Evolutionary conservation across 2,888 invertebrate genomes (phyloP), one percentile per base, ranked within the genome.

Genomic region (Leucania comma): DNA sequence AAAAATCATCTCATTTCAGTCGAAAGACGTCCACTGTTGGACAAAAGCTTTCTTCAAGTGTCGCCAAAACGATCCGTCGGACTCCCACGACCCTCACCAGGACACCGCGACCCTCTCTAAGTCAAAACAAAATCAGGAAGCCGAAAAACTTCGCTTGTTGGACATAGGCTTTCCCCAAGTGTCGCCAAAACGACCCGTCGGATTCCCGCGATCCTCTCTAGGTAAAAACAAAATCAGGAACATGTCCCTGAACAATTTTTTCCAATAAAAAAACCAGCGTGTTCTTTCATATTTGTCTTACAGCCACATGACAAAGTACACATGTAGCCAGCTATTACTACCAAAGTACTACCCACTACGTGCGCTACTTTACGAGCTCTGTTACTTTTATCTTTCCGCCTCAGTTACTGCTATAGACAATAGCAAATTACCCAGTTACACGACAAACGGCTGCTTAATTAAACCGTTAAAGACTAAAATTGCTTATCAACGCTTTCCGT

Each of bases 351-450:
- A 64, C 60, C 60, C 29, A 56, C 59, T 69, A 81, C 83, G 76
- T 86, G 86, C 78, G 74, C 75, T 75, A 82, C 64, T 90, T 90
- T 88, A 90, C 86, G 89, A 89, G 85, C 75, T 38, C 69, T 78
- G 88, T 86, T 80, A 82, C 86, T 88, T 90, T 90, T 90, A 90
- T 89, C 87, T 86, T 82, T 83, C 77, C 73, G 76, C 76, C 83
- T 85, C 84, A 84, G 84, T 68, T 64, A 78, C 72, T 72, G 62
- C 68, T 80, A 81, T 68, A 81, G 82, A 87, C 87, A 87, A 87
- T 83, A 81, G 86, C 81, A 80, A 85, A 85, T 84, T 86, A 87
- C 86, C 78, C 78, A 79, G 83, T 80, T 81, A 82, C 77, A 76
- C 74, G 80, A 85, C 82, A 84, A 86, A 88, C 81, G 79, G 83